Evolutionary conservation across 1,140 invertebrate species (phyloP).

Genomic region (Zaprionus lachaisei): DNA sequence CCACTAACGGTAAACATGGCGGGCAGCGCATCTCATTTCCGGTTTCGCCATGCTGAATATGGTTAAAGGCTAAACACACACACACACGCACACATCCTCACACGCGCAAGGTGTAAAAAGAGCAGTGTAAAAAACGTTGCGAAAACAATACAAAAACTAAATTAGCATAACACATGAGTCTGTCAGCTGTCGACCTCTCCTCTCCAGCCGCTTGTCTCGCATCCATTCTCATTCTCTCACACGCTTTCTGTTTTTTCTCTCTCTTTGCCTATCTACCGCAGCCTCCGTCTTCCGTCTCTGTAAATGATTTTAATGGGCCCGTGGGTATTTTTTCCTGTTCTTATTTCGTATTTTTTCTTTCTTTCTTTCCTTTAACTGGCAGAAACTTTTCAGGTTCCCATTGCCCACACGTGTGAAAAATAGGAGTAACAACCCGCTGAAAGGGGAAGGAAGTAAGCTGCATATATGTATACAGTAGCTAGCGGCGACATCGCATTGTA

Average conservation of each 20-base stretch:
- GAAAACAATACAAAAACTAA: conserved; percentile 69
- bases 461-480: conserved; percentile 20
- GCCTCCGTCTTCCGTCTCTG: conserved; percentile 10
- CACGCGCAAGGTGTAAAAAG: no score
- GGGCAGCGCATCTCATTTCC: conserved; percentile 27
- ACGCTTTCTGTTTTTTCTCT: neutral
- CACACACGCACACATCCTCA: conserved; percentile 4
- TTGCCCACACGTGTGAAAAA: conserved; percentile 72
- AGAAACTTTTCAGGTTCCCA: conserved; percentile 39
- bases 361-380: conserved; percentile 5
- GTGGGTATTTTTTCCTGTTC: conserved; percentile 53
- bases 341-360: neutral
- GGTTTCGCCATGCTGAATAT: conserved; percentile 23
- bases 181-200: conserved; percentile 5
- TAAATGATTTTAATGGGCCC: conserved; percentile 70
- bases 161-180: conserved; percentile 76
- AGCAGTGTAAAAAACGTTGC: conserved; percentile 3
- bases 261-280: neutral
- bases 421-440: conserved; percentile 37
- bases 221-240: neutral
- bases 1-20: conserved; percentile 55
- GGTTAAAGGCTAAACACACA: conserved; percentile 21
- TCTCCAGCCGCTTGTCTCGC: conserved; percentile 13
- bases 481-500: neutral
- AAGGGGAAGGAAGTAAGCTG: conserved; percentile 15